Conservation (phyloP, 2,888 invertebrate genomes). For the Colletes collaris region DNA sequence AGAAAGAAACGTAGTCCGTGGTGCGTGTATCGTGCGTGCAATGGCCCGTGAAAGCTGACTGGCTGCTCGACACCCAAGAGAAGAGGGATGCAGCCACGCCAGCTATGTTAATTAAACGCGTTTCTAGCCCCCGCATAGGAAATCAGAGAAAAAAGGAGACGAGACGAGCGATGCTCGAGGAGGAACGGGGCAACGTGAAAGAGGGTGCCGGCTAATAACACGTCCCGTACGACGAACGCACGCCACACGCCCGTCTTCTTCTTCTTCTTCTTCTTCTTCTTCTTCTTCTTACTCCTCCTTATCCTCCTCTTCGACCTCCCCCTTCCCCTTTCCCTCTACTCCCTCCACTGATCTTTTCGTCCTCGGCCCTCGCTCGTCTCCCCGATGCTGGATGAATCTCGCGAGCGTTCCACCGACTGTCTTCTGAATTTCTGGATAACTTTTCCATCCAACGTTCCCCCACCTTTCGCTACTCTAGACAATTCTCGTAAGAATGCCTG, state of each 20-base stretch:
- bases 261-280: conserved; percentile 66
- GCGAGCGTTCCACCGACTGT: conserved; percentile 17
- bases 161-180: conserved; percentile 58
- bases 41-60: conserved; percentile 77
- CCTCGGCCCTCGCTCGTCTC: conserved; percentile 27
- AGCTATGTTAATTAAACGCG: conserved; percentile 82
- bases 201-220: conserved; percentile 79
- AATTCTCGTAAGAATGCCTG: no score
- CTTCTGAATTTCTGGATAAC: conserved; percentile 22
- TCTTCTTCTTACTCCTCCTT: conserved; percentile 55
- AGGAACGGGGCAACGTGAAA: conserved; percentile 56
- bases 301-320: conserved; percentile 41
- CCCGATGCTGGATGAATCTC: conserved; percentile 30
- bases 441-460: not conserved
- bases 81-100: conserved; percentile 78
- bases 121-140: conserved; percentile 77
- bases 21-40: conserved; percentile 70
- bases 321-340: conserved; percentile 36
- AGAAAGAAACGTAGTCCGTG: conserved; percentile 54
- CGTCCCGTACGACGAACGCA: conserved; percentile 80
- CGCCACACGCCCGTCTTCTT: conserved; percentile 77
- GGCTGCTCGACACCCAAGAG: conserved; percentile 69
- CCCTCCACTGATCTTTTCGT: conserved; percentile 16
- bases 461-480: no score
- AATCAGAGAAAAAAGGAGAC: conserved; percentile 69